Evolutionary conservation across 2,888 invertebrate species (phyloP), one percentile per base, ranked within the genome.

Genomic region (Heliconius erato): DNA sequence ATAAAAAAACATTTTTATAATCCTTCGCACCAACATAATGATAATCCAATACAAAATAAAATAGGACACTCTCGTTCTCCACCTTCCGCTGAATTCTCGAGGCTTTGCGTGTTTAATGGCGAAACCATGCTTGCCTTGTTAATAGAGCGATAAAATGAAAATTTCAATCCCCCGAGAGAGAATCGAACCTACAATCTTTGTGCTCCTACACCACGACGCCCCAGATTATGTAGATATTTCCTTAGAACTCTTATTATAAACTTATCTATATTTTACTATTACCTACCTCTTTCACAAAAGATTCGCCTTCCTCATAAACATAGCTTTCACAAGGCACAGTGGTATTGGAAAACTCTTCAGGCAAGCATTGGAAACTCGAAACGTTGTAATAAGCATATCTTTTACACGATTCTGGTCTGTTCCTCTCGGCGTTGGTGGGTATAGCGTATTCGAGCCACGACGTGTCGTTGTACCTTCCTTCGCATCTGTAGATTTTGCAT

Each of bases 251-350:
- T 35, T 23, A 26, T 28, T 59, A 74, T 3, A 76, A 14, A 1
- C 5, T 7, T 26, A 40, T 63, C 0, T 11, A 74, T 2, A 63
- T 35, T 32, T 63, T 26, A 26, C 44, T 72, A 72, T 86, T 85
- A 95, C 95, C 23, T 72, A 72, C 72, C 92, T 96, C 96, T 90
- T 93, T 93, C 5, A 95, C 94, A 82, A 96, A 91, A 2, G 94
- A 93, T 12, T 90, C 84, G 44, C 91, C 90, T 6, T 91, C 88
- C 81, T 95, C 95, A 83, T 94, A 96, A 0, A 95, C 92, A 80
- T 86, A 93, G 26, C 85, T 91, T 3, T 93, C 90, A 85, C 96
- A 96, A 0, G 86, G 83, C 16, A 92, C 86, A 0, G 94, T 93
- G 44, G 85, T 87, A 82, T 94, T 95, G 16, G 89, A 86, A 84